These are phyloP conservation scores for Spisula solida DNA, from an alignment of 2,888 invertebrate species.

Conservation along the genomic window DNA sequence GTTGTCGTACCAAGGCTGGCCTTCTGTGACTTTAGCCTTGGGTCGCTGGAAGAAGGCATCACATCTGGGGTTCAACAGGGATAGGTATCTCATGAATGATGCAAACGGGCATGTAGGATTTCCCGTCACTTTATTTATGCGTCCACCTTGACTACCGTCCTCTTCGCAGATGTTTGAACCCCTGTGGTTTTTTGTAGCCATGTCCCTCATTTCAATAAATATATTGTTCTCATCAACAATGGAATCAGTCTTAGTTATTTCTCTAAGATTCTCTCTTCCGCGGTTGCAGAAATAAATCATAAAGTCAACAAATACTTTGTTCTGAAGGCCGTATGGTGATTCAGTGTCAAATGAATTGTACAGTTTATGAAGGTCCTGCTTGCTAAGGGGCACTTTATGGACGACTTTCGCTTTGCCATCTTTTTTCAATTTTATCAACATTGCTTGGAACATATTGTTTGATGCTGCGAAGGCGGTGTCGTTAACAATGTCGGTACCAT, in stretches of 20 bases:
- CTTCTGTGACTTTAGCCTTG: too few species aligned
- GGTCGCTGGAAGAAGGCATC: conserved; percentile 48
- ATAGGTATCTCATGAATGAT: conserved; percentile 56
- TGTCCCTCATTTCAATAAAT: too few species aligned
- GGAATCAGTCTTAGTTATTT: conserved; percentile 53
- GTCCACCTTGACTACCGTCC: conserved; percentile 58
- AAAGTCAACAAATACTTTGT: too few species aligned
- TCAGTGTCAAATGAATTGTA: conserved; percentile 44
- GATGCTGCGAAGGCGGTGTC: conserved; percentile 23
- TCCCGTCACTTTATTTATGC: conserved; percentile 58
- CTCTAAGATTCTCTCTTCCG: conserved; percentile 57
- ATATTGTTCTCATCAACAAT: conserved; percentile 40
- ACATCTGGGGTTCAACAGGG: too few species aligned
- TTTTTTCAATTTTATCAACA: conserved; percentile 42
- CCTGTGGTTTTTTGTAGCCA: too few species aligned
- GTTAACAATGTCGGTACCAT: conserved; percentile 38
- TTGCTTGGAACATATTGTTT: conserved; percentile 37
- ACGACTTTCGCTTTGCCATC: conserved; percentile 42
- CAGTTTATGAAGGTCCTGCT: conserved; percentile 49
- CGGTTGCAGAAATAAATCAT: conserved; percentile 62
- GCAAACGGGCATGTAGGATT: conserved; percentile 41
- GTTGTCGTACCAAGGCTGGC: conserved; percentile 58
- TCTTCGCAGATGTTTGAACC: too few species aligned
- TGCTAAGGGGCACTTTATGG: conserved; percentile 40
- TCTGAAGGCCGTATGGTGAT: too few species aligned